Evolutionary conservation across 2,113 vertebrate genomes (phyloP).

Genomic region (Ciconia maguari): DNA sequence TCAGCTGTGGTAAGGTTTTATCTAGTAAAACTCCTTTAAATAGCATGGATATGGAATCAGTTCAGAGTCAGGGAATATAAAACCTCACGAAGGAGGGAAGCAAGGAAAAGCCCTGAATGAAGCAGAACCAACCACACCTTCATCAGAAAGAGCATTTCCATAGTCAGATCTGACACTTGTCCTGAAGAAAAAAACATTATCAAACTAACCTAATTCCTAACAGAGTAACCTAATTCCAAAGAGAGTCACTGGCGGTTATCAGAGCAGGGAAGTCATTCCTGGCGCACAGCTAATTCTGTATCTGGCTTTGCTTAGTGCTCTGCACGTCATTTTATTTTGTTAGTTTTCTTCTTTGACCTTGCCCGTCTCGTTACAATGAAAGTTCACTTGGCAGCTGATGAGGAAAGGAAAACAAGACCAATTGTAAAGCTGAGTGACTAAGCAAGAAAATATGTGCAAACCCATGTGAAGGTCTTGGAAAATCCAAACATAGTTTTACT

Average conservation of each 20-base stretch:
- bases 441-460: neutral
- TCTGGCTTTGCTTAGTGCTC: neutral
- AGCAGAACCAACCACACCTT: neutral
- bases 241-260: neutral
- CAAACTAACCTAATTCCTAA: neutral
- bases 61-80: neutral
- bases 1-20: neutral
- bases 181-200: neutral
- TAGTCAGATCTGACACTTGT: neutral
- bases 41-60: neutral
- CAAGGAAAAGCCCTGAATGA: neutral
- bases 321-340: neutral
- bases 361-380: neutral
- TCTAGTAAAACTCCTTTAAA: neutral
- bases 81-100: neutral
- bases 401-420: neutral
- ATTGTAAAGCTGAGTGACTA: neutral
- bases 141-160: neutral
- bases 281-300: neutral
- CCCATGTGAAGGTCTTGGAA: neutral
- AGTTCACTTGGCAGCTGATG: neutral
- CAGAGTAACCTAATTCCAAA: neutral
- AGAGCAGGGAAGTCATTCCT: neutral
- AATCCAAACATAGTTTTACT: neutral
- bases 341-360: slow-evolving; percentile 5